These are phyloP conservation scores for Hippopotamus amphibius DNA, from an alignment of 2,113 vertebrate species.

Conservation along the genomic window DNA sequence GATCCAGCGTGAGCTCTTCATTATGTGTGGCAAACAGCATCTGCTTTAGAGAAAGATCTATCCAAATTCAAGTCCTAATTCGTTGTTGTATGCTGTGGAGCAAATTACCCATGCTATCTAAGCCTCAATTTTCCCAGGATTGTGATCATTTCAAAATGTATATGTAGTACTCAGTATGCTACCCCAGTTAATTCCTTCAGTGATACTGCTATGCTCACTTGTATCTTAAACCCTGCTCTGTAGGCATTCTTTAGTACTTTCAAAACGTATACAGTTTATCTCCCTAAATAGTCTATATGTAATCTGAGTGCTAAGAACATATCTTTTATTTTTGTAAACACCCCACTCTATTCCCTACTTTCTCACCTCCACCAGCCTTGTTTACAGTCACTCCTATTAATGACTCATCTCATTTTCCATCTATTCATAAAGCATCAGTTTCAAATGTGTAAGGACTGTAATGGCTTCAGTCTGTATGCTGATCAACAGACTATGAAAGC, in stretches of 20 bases:
- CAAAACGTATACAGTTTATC: background rate
- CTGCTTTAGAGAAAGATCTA: background rate
- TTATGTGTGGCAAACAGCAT: background rate
- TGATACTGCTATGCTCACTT: background rate
- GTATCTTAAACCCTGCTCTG: background rate
- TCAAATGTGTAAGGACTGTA: background rate
- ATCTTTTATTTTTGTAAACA: background rate
- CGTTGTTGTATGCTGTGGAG: background rate
- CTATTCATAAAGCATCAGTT: background rate
- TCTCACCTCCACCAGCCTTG: background rate
- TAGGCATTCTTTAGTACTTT: constrained; percentile 25
- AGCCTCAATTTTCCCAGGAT: constrained; percentile 25
- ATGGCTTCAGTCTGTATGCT: background rate
- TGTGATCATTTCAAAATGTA: constrained; percentile 13
- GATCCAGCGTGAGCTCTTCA: background rate
- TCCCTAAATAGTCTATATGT: background rate
- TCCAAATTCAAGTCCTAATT: background rate
- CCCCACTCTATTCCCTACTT: background rate
- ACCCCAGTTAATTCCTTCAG: background rate
- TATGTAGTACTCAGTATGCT: background rate
- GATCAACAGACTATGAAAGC: background rate
- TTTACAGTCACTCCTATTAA: background rate
- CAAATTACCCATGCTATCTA: background rate
- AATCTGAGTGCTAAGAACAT: background rate
- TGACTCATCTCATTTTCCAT: background rate